These are phyloP conservation scores for Eurystomus glaucurus DNA, from an alignment of 2,797 vertebrate genomes.

Conservation along the genomic window DNA sequence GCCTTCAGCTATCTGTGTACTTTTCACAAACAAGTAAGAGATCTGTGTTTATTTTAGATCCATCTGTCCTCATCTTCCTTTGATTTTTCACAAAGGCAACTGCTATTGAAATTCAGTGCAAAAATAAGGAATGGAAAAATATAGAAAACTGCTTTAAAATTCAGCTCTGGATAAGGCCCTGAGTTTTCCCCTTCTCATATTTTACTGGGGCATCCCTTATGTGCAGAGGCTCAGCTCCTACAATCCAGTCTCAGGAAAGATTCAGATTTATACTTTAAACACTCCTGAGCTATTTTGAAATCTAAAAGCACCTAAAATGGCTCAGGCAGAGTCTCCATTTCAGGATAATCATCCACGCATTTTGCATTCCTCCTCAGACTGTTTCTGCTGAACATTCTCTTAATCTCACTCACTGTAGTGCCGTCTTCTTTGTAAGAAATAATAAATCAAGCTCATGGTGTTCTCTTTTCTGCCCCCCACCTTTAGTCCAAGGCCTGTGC, in stretches of 20 bases:
- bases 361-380: slow-evolving; percentile 3
- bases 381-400: neutral
- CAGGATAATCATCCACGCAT: neutral
- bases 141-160: slow-evolving; percentile 22
- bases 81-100: slow-evolving; percentile 28
- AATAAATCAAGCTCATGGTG: neutral
- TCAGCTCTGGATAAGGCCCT: neutral
- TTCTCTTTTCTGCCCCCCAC: neutral
- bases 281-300: slow-evolving; percentile 38
- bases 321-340: slow-evolving; percentile 7
- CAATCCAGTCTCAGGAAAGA: neutral
- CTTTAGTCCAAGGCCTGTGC: neutral
- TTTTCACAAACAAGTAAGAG: slow-evolving; percentile 35
- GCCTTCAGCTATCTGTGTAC: slow-evolving; percentile 56
- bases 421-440: neutral
- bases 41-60: slow-evolving; percentile 49
- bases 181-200: slow-evolving; percentile 29
- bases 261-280: slow-evolving; percentile 19
- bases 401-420: neutral
- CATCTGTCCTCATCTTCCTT: slow-evolving; percentile 35
- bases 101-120: slow-evolving; percentile 28
- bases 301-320: slow-evolving; percentile 32
- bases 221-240: neutral
- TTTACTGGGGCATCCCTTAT: slow-evolving; percentile 22
- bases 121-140: slow-evolving; percentile 26